Evolutionary conservation across 1,140 invertebrate species (phyloP), one percentile per base, ranked within the genome.

Genomic region (Pseudomyrmex dendroicus): DNA sequence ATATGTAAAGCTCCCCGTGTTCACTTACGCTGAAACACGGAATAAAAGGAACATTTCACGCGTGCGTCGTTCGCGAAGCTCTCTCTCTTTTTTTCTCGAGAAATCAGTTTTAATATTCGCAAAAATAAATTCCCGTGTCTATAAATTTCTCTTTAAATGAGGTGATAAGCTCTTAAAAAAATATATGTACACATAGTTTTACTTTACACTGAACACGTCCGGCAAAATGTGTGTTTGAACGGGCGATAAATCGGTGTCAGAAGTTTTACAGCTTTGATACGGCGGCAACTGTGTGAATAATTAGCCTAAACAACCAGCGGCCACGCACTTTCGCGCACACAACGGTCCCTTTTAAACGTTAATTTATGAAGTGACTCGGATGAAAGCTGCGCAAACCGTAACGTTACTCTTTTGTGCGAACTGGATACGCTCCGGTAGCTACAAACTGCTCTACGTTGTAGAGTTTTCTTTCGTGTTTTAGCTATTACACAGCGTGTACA

Each of bases 301-400:
- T 77, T 66, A 77, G 44, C 67, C n/a, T 54, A 66, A 66, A 66
- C 25, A n/a, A 46, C 35, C 57, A 52, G 67, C 10, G n/a, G 52
- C 50, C 35, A 68, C 25, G 22, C 52, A 15, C 25, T 9, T 20
- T 15, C 17, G 50, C 17, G 50, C 1, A 13, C 46, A 12, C 35
- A 35, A 35, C 10, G 13, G 15, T 62, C 48, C 10, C 2, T 9
- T 85, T 85, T 85, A 73, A 66, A 52, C 17, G 5, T 25, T 54
- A 86, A 86, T 86, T 85, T 68, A 82, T 15, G 17, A 56, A 48
- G 66, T 48, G 35, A 10, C 13, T 15, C 7, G n/a, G 15, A 17
- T 25, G n/a, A 67, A 54, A 59, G 44, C 8, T 22, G 2, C 54
- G 54, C 46, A 85, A 86, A 80, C 10, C 22, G 73, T 35, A 67